Base-by-base conservation (phyloP, 30 jellyfish, hydroid and myxozoan genomes). In the Rhopilema esculentum region DNA sequence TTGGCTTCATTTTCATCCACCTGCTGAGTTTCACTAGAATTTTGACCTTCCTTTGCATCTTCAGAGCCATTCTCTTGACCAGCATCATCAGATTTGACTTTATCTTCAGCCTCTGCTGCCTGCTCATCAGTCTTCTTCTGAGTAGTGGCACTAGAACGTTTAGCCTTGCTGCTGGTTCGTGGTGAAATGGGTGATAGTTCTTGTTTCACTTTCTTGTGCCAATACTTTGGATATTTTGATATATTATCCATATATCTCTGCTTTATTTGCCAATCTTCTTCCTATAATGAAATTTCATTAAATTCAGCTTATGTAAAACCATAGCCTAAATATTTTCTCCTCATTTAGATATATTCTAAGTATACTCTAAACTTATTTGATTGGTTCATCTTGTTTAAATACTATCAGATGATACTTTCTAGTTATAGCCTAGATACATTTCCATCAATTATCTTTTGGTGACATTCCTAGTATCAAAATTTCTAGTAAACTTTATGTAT, bases 181-280 rank as follows among this genome's bases (percentile, higher is more conserved):
- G 88, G 78, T 32, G 89, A 71, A 48, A 85, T 17, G 25, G 94
- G 94, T 27, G 76, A 69, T 64, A 88, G 61, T 29, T 89, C 76
- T 21, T 69, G 91, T 69, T 52, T 87, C 15, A 49, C 66, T 26
- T 48, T 75, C 76, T 86, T 86, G 83, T 89, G 92, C 97, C 97
- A 86, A 50, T 95, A 96, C 62, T 82, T 85, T 23, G 99, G 99
- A 82, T 95, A 95, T 50, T 90, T 95, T 23, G 99, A 78, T 28
- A 95, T 95, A 79, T 95, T 95, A 68, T 95, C 99, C 97, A 95
- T 78, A 75, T 89, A 95, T 79, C 86, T 88, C 66, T 90, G 96
- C 50, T 86, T 90, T 40, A 76, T 82, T 16, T 50, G 68, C 94
- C 97, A 90, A 69, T 95, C 97, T 0, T 85, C 97, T 76, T 89